Percentiles rank a stretch among this genome's conserved stretches.
phyloP scores from a whole-genome alignment of 2,797 vertebrate species.

The Lithobates sylvaticus region DNA sequence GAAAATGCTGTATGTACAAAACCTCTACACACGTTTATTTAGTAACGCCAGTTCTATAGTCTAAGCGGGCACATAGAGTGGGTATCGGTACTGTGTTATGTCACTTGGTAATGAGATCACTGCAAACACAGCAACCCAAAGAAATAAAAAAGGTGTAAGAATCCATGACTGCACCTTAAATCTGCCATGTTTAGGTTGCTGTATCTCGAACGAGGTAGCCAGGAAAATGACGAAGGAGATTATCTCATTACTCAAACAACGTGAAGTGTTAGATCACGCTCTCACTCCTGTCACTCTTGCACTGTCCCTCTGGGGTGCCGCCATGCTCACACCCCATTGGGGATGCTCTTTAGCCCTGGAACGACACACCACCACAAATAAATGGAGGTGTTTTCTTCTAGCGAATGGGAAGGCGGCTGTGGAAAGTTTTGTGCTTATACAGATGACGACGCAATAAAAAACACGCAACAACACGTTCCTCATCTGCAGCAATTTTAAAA shows the following conservation, averaged over 20 bases:
- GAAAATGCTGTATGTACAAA: too few species aligned
- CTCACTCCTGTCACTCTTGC: not conserved
- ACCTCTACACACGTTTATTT: too few species aligned
- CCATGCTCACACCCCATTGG: not conserved
- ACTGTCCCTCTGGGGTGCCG: not conserved
- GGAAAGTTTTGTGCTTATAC: not conserved
- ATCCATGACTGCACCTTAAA: slow-evolving; percentile 5
- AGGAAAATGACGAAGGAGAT: slow-evolving; percentile 1
- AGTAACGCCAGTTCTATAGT: not conserved
- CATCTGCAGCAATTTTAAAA: slow-evolving; percentile 15
- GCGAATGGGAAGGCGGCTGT: not conserved
- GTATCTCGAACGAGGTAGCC: not conserved
- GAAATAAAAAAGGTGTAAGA: not conserved
- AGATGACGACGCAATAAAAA: slow-evolving; percentile 3
- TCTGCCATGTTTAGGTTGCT: not conserved
- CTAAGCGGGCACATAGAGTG: not conserved
- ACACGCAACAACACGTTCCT: not conserved
- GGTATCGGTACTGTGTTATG: not conserved
- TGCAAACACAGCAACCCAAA: not conserved
- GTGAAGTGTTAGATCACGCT: not conserved
- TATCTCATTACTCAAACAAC: slow-evolving; percentile 39
- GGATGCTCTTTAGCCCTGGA: not conserved
- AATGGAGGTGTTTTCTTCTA: not conserved
- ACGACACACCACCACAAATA: not conserved
- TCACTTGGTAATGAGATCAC: slow-evolving; percentile 15